These are phyloP conservation scores for Drosophila antonietae DNA, from an alignment of 2,888 invertebrate genomes.

Conservation along the genomic window DNA sequence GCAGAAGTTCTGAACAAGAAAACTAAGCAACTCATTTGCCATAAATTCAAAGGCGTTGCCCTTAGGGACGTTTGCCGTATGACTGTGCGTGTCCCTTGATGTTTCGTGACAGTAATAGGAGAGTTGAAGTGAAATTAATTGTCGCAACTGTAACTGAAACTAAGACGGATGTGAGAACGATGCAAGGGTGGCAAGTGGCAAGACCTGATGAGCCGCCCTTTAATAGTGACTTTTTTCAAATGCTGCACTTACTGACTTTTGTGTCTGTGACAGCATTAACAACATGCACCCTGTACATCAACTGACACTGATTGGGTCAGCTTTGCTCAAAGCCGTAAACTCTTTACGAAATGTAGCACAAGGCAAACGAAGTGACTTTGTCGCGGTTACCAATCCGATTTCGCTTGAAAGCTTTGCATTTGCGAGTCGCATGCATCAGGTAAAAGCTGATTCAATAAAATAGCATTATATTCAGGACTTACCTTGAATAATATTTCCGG, in stretches of 20 bases:
- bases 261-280: slow-evolving; percentile 7
- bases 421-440: slow-evolving; percentile 22
- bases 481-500: slow-evolving; percentile 91
- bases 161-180: slow-evolving; percentile 46
- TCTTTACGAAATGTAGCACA: slow-evolving; percentile 53
- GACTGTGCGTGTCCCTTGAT: slow-evolving; percentile 67
- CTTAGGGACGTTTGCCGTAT: slow-evolving; percentile 34
- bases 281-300: slow-evolving; percentile 26
- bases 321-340: slow-evolving; percentile 5
- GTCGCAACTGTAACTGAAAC: slow-evolving; percentile 57
- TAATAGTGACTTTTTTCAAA: slow-evolving; percentile 23
- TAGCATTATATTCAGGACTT: slow-evolving; percentile 82
- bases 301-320: slow-evolving; percentile 24
- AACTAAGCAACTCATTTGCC: slow-evolving; percentile 62
- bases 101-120: slow-evolving; percentile 74
- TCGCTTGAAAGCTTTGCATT: slow-evolving; percentile 37
- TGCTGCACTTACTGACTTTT: slow-evolving; percentile 15
- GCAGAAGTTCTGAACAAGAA: slow-evolving; percentile 54
- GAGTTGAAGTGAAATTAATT: slow-evolving; percentile 77
- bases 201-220: slow-evolving; percentile 15
- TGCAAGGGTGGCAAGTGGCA: neutral
- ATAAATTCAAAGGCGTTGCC: slow-evolving; percentile 63
- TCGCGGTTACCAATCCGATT: slow-evolving; percentile 55
- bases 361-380: slow-evolving; percentile 51
- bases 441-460: slow-evolving; percentile 2